Conservation (phyloP, 2,888 invertebrate genomes). For the Watsonalla cultraria region DNA sequence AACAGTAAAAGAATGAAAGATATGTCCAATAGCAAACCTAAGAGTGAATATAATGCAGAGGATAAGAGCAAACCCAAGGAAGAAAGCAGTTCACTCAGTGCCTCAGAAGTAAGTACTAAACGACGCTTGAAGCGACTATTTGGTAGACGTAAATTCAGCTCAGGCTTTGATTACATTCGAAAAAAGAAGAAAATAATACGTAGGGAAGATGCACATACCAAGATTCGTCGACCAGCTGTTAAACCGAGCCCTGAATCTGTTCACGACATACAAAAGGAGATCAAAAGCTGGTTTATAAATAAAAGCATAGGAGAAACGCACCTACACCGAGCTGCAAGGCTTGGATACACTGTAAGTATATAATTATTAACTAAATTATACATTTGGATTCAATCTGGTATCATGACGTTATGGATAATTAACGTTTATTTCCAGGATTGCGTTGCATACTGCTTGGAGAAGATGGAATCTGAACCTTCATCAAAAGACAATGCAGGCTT, state of each 20-base stretch:
- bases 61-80: constrained; percentile 68
- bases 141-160: constrained; percentile 86
- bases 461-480: constrained; percentile 88
- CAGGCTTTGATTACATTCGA: constrained; percentile 92
- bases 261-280: constrained; percentile 90
- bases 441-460: constrained; percentile 93
- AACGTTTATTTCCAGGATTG: constrained; percentile 82
- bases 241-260: constrained; percentile 82
- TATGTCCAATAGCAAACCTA: constrained; percentile 45
- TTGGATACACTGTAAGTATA: constrained; percentile 88
- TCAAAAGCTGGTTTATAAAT: constrained; percentile 94
- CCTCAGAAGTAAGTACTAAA: constrained; percentile 64
- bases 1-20: constrained; percentile 67
- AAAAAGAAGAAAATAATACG: constrained; percentile 89
- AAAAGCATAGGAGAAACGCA: constrained; percentile 96
- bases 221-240: constrained; percentile 67
- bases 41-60: constrained; percentile 51
- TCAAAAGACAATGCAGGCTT: constrained; percentile 95
- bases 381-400: too few species aligned
- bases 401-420: constrained; percentile 6
- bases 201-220: constrained; percentile 72
- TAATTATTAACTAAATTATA: background rate
- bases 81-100: constrained; percentile 41
- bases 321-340: constrained; percentile 93
- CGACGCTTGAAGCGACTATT: constrained; percentile 80